These are phyloP conservation scores for Stichopus chloronotus DNA, from an alignment of 35 echinoderm and acorn worm genomes.

Conservation along the genomic window DNA sequence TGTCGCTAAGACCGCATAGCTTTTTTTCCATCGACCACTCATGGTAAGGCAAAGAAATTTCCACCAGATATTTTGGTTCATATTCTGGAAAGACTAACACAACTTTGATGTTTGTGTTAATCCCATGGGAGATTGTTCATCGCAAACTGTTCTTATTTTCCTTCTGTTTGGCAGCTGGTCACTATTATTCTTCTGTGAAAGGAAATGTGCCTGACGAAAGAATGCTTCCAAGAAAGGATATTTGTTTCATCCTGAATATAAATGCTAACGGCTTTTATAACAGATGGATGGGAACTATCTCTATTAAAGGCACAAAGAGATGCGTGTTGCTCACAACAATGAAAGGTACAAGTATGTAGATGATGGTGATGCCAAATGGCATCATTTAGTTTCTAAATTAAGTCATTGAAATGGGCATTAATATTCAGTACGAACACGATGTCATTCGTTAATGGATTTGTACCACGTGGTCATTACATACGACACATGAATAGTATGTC, in stretches of 20 bases:
- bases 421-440: background rate
- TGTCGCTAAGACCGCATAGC: no score
- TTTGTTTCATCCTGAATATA: constrained; percentile 16
- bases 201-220: background rate
- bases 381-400: background rate
- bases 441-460: background rate
- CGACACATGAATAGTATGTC: background rate
- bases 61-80: no score
- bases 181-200: constrained; percentile 1
- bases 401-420: background rate
- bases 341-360: background rate
- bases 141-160: no score
- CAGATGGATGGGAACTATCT: constrained; percentile 24
- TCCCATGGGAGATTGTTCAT: no score
- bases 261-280: background rate
- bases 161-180: no score
- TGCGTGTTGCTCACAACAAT: constrained; percentile 11
- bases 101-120: no score
- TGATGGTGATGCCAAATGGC: no score
- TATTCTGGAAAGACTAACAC: no score
- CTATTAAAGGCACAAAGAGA: background rate
- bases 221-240: constrained; percentile 4
- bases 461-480: background rate
- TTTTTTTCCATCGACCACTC: no score
- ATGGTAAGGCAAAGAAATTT: no score